These are phyloP conservation scores for Phenganax marumi DNA, from an alignment of 92 coral and sea anemone species.

Conservation along the genomic window DNA sequence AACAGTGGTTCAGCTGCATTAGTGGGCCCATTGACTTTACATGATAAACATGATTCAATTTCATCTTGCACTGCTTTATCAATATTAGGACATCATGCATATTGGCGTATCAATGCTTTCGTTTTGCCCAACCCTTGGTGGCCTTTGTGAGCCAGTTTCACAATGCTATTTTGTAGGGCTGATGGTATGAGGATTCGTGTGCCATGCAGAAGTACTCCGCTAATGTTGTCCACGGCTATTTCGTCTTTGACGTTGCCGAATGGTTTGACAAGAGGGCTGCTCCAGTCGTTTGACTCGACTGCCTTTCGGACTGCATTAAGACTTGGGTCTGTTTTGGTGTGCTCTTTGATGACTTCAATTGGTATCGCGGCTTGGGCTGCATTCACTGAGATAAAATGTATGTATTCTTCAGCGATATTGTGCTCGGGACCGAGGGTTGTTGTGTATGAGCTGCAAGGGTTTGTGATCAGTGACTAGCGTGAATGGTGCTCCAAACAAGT, in stretches of 20 bases:
- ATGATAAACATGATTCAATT: conserved; percentile 56
- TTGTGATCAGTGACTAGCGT: not conserved
- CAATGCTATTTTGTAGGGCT: not conserved
- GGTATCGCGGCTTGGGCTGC: not conserved
- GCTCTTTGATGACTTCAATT: not conserved
- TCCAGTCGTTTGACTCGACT: not conserved
- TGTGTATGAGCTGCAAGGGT: not conserved
- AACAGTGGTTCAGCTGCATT: conserved; percentile 57
- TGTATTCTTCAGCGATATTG: conserved; percentile 17
- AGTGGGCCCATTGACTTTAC: conserved; percentile 55
- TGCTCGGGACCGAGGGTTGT: conserved; percentile 3
- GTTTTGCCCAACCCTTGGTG: conserved; percentile 19
- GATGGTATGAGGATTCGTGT: not conserved
- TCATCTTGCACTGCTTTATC: conserved; percentile 23
- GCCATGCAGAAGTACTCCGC: not conserved
- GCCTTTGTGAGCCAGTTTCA: not conserved
- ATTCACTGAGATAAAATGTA: not conserved
- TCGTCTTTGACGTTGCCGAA: not conserved
- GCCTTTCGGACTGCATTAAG: not conserved
- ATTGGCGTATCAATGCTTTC: conserved; percentile 24
- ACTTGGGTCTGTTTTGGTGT: not conserved
- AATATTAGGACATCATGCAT: too few relatives aligned
- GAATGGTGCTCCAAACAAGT: not conserved
- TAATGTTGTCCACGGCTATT: conserved; percentile 1
- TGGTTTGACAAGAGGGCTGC: not conserved